A percentile compares a stretch with the other conserved stretches of the same genome.
These are phyloP conservation scores for Helostoma temminkii DNA, from an alignment of 2,797 vertebrate species.

Conservation along the genomic window DNA sequence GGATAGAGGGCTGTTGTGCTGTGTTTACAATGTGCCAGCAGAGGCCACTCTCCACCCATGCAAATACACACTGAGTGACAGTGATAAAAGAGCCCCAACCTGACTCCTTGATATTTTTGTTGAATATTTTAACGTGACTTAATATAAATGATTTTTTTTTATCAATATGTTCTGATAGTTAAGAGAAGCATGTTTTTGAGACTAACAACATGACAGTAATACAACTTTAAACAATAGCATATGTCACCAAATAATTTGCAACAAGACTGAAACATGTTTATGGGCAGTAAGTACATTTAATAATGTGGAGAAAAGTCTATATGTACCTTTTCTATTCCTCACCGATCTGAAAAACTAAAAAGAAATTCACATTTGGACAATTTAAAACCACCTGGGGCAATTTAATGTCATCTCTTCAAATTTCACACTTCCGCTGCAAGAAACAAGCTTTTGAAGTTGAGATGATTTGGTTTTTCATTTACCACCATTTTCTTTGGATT, in stretches of 20 bases:
- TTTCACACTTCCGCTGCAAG: conserved; percentile 78
- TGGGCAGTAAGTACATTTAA: conserved; percentile 25
- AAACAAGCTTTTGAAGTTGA: conserved; percentile 79
- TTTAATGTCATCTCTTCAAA: conserved; percentile 70
- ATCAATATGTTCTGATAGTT: not conserved
- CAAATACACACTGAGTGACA: conserved; percentile 16
- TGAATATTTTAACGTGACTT: conserved; percentile 11
- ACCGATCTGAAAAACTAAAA: conserved; percentile 70
- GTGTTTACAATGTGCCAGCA: conserved; percentile 56
- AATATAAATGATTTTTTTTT: not conserved
- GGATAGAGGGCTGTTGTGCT: not conserved
- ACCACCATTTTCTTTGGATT: conserved; percentile 74
- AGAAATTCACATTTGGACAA: conserved; percentile 68
- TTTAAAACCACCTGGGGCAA: no score
- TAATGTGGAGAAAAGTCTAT: conserved; percentile 32
- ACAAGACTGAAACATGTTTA: conserved; percentile 23
- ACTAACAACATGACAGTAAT: conserved; percentile 10
- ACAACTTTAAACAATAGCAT: not conserved
- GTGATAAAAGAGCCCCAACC: conserved; percentile 6
- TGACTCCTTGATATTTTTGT: conserved; percentile 1
- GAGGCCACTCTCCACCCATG: conserved; percentile 60
- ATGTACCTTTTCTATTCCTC: conserved; percentile 50
- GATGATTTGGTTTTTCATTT: conserved; percentile 82
- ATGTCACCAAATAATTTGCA: conserved; percentile 1
- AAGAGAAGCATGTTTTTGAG: not conserved